Conservation (phyloP, 2,113 vertebrate genomes). For the Catharus fuscescens region DNA sequence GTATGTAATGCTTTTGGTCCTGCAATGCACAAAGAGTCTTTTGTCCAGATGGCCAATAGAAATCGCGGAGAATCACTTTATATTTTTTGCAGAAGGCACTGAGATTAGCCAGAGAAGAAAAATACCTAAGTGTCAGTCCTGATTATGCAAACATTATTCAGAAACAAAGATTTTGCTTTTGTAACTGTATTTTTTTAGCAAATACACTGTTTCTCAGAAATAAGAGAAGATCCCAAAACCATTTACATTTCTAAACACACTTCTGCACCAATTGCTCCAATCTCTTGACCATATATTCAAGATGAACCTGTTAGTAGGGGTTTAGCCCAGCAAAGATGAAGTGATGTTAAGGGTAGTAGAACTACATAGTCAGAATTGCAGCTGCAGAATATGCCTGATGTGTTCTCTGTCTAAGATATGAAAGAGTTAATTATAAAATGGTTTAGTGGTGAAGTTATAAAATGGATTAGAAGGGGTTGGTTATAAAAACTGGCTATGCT, state of each 20-base stretch:
- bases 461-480: not conserved
- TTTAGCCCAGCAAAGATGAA: not conserved
- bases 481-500: not conserved
- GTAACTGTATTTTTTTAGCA: not conserved
- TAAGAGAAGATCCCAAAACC: not conserved
- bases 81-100: conserved; percentile 2
- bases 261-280: not conserved
- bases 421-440: not conserved
- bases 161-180: conserved; percentile 5
- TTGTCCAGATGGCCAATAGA: conserved; percentile 23
- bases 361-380: not conserved
- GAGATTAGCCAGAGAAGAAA: conserved; percentile 9
- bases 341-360: not conserved
- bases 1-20: conserved; percentile 14
- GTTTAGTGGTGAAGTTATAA: not conserved
- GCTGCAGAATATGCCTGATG: not conserved
- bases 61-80: not conserved
- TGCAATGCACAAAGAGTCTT: conserved; percentile 16
- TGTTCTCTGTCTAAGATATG: not conserved
- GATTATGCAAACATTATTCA: conserved; percentile 12
- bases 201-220: not conserved
- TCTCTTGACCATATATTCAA: not conserved
- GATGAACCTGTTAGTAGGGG: not conserved
- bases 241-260: not conserved
- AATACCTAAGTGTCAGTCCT: not conserved